Percentiles rank a stretch among this genome's conserved stretches.
phyloP scores from a whole-genome alignment of 2,888 invertebrate species.

The Stenolophus ochropezus region DNA sequence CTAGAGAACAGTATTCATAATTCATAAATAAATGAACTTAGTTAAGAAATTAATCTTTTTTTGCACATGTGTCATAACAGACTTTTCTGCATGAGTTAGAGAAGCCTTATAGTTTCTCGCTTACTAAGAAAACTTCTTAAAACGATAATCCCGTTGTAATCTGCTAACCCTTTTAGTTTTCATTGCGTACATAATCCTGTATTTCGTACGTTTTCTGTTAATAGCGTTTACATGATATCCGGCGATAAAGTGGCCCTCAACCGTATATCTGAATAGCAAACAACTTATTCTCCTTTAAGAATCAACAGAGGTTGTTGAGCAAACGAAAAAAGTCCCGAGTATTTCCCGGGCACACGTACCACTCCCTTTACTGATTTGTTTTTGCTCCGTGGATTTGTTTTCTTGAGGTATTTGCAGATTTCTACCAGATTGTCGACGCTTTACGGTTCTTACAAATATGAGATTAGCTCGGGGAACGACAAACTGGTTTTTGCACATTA shows the following conservation, averaged over 20 bases:
- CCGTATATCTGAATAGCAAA: constrained; percentile 1
- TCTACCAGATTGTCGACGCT: neutral
- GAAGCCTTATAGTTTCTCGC: too few relatives aligned
- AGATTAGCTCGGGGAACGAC: neutral
- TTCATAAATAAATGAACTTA: too few relatives aligned
- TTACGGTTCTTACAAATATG: neutral
- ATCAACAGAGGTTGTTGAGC: constrained; percentile 21
- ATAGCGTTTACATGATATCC: neutral
- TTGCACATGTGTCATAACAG: too few relatives aligned
- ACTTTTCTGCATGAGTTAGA: too few relatives aligned
- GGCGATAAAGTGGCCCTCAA: neutral
- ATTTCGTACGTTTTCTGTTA: too few relatives aligned
- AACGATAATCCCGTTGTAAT: too few relatives aligned
- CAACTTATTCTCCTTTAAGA: constrained; percentile 34
- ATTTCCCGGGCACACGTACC: neutral
- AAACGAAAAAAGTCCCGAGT: constrained; percentile 41
- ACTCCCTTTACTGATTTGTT: constrained; percentile 21
- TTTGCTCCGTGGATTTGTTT: constrained; percentile 10
- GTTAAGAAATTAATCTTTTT: too few relatives aligned
- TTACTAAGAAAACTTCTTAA: too few relatives aligned
- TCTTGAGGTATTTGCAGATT: constrained; percentile 34
- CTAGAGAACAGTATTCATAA: too few relatives aligned
- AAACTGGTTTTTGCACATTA: neutral
- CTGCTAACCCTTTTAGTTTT: neutral
- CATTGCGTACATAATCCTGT: neutral